Evolutionary conservation across 2,113 vertebrate genomes (phyloP).

Genomic region (Otocyon megalotis): DNA sequence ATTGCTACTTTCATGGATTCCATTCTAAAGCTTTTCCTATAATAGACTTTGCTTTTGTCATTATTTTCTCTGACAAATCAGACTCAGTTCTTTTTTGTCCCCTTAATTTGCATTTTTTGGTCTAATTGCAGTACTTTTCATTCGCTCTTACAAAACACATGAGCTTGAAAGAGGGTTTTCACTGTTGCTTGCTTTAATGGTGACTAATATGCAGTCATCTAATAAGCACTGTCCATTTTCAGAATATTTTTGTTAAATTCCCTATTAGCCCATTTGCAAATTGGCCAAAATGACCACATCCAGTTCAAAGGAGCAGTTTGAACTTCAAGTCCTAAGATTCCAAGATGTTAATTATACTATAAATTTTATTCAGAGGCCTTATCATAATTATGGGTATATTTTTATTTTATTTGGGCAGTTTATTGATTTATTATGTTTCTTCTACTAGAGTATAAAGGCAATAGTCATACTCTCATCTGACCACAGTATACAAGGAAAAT

Average conservation of each 20-base stretch:
- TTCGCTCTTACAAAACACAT: constrained; percentile 41
- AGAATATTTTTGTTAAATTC: constrained; percentile 53
- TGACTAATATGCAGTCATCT: constrained; percentile 35
- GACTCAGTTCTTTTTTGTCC: constrained; percentile 15
- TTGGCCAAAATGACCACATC: background rate
- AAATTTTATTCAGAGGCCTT: background rate
- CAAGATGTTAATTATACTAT: background rate
- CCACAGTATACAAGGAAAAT: background rate
- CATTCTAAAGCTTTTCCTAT: constrained; percentile 75
- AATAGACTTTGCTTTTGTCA: constrained; percentile 77
- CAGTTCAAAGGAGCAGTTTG: background rate
- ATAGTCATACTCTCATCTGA: background rate
- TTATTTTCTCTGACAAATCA: constrained; percentile 68
- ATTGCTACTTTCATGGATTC: constrained; percentile 67
- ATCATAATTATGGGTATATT: background rate
- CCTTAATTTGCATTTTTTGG: constrained; percentile 22
- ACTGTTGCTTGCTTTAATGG: background rate
- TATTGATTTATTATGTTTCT: background rate
- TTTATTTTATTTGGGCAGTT: background rate
- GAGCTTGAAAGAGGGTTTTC: background rate
- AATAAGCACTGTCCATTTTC: constrained; percentile 43
- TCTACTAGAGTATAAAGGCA: background rate
- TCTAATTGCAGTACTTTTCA: constrained; percentile 65
- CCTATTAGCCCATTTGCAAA: background rate
- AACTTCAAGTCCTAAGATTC: background rate